Base-by-base conservation (phyloP, 35 echinoderm and acorn worm genomes). In the Ophioderma brevispina region DNA sequence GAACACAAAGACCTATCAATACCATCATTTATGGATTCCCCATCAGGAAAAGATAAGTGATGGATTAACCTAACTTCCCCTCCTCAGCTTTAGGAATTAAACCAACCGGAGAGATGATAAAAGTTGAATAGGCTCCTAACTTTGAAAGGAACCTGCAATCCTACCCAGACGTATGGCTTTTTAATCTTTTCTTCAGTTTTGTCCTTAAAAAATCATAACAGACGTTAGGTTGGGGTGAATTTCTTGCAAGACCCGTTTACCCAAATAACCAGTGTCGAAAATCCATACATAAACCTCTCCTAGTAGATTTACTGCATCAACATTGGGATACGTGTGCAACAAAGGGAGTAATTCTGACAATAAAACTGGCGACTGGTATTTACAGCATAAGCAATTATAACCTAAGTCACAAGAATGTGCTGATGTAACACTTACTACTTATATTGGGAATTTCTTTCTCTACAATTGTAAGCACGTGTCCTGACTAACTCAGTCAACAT, bases 91-190 rank as follows among this genome's bases (percentile, higher is more conserved):
- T 91, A 25, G 89, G 89, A 1, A 91, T 80, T 32, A 91, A 36
- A 4, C 81, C 81, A 13, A 84, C 39, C 6, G 89, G 89, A 10
- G 89, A 91, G 52, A 80, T 38, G 28, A 34, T 80, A 23, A 83
- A 28, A 82, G 82, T 82, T 40, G n/a, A 82, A 90, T 82, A 21
- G 80, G 88, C n/a, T n/a, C 14, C 25, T 35, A 1, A 35, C 10
- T 32, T 30, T n/a, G 35, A 91, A 91, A 15, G 88, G 88, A n/a
- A 23, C 88, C 88, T 31, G 35, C 80, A 28, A 90, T 90, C 28
- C 88, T 77, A n/a, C 86, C 86, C 25, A 86, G 31, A 46, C 49
- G 10, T 15, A 83, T 32, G 11, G 42, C 81, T 33, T 76, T 25
- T 78, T 36, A 14, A 87, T 31, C 25, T 87, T 76, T 11, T 41